Base-by-base conservation (phyloP, 2,797 vertebrate genomes). In the Enteromius mattozi region DNA sequence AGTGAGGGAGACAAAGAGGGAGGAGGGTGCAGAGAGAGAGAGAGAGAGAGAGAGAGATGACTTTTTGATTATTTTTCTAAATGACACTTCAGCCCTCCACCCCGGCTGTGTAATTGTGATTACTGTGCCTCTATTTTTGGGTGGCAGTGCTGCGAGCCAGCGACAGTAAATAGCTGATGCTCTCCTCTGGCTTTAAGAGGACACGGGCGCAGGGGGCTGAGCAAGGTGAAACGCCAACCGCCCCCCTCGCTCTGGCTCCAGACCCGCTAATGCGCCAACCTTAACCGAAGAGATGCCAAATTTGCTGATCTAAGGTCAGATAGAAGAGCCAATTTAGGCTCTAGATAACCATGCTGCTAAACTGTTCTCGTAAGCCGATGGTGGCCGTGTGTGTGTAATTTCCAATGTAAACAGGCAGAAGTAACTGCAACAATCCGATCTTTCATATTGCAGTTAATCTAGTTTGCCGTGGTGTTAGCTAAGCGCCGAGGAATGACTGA, bases 61-160 rank as follows among this genome's bases (percentile, higher is more conserved):
- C 87, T 89, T 90, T 89, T 88, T 90, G 89, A 91, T 90, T 90
- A 88, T 90, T 88, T 87, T 91, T 89, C 90, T 89, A 86, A 89
- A 91, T 89, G 87, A 90, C 89, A 92, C 91, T 90, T 91, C 89
- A 90, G 88, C 82, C 83, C 86, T 90, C 84, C 84, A 89, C 76
- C 83, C 87, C 56, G 88, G 85, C 89, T 86, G 87, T 87, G 91
- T 90, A 90, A 91, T 89, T 90, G 89, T 90, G 87, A 89, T 91
- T 90, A 92, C 88, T 88, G 86, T 89, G 87, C 83, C 89, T 89
- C 91, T 89, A 91, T 90, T 91, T 89, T 91, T 88, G 81, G 87
- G 83, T 19, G 40, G 85, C 49, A 86, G 85, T 72, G 45, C 87
- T 80, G 76, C 61, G 85, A 90, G 85, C 74, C 83, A 83, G 86